Evolutionary conservation across 2,113 vertebrate species (phyloP).

Genomic region (Scytalopus superciliaris): DNA sequence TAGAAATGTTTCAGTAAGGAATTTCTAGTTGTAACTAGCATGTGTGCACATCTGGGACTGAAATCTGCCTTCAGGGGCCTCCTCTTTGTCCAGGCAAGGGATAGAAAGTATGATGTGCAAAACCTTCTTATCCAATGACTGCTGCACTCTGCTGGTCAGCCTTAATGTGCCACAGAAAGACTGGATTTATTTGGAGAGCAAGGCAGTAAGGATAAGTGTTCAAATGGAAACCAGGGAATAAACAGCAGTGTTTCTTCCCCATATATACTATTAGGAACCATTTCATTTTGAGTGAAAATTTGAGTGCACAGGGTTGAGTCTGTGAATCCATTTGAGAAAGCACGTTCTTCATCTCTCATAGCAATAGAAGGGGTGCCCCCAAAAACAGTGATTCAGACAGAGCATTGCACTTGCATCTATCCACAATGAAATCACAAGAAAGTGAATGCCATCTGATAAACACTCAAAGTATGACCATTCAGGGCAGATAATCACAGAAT

Average conservation of each 20-base stretch:
- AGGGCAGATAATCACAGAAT: background rate
- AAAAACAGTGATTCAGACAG: background rate
- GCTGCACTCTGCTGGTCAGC: conserved; percentile 26
- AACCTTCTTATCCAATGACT: background rate
- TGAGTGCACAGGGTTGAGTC: accelerated
- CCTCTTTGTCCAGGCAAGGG: background rate
- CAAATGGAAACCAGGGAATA: background rate
- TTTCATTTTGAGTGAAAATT: background rate
- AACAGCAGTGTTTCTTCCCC: accelerated
- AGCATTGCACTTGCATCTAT: accelerated
- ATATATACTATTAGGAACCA: accelerated
- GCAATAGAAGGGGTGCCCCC: background rate
- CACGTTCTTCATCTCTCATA: accelerated
- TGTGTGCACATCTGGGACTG: background rate
- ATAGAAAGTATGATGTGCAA: background rate
- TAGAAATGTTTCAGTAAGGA: background rate
- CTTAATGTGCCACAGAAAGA: background rate
- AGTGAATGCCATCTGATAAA: background rate
- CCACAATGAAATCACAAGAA: background rate
- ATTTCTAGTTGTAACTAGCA: background rate
- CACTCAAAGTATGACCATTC: accelerated
- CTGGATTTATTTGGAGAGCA: background rate
- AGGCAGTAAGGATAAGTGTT: background rate
- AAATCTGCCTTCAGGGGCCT: background rate
- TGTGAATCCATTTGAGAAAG: background rate